A percentile compares a stretch with the other conserved stretches of the same genome.
Conservation (phyloP, 2,888 invertebrate genomes). For the Drosophila leonis region DNA sequence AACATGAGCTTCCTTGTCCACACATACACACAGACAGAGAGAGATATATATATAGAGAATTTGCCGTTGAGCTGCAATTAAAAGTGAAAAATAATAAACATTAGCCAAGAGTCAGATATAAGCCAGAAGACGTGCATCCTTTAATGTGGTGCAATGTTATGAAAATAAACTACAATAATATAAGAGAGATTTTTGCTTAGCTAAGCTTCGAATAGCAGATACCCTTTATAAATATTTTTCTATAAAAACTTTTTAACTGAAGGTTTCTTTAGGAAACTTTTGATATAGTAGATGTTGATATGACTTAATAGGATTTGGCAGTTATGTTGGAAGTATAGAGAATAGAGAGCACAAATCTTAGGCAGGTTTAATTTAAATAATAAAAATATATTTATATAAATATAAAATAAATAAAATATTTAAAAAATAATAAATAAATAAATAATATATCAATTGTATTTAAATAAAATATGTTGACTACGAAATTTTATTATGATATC, state of each 20-base stretch:
- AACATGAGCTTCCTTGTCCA: constrained; percentile 56
- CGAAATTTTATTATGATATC: no score
- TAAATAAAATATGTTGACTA: no score
- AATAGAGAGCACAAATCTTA: no score
- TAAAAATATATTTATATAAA: no score
- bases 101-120: constrained; percentile 38
- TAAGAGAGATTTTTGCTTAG: neutral
- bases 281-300: no score
- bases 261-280: no score
- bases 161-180: constrained; percentile 18
- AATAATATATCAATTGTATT: no score
- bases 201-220: neutral
- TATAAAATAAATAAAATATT: no score
- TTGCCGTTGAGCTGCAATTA: constrained; percentile 67
- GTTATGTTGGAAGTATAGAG: no score
- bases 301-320: no score
- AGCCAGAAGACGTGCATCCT: constrained; percentile 50
- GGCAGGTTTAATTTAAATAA: no score
- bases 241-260: neutral
- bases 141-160: constrained; percentile 43
- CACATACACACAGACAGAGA: constrained; percentile 1
- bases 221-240: neutral
- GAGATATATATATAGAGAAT: constrained; percentile 25
- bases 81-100: constrained; percentile 67
- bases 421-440: no score